A percentile compares a stretch with the other conserved stretches of the same genome.
Evolutionary conservation across 2,113 vertebrate species (phyloP).

Genomic region (Andinoacara biseriatus): DNA sequence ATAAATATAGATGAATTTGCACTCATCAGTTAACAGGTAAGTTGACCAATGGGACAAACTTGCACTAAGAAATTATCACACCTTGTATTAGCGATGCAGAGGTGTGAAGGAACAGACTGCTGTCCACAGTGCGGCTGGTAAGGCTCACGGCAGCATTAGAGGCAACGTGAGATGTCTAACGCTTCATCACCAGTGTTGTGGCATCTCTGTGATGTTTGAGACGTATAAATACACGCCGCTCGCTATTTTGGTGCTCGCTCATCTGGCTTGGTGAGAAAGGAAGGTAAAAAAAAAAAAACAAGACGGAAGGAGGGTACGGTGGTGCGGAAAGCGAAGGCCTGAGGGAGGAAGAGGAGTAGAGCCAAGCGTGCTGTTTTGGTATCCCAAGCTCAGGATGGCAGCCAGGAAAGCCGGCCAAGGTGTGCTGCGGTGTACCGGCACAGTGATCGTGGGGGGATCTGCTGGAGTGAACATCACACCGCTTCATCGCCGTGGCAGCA

Average conservation of each 20-base stretch:
- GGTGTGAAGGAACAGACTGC: conserved; percentile 71
- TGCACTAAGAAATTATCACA: conserved; percentile 48
- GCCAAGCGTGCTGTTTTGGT: conserved; percentile 31
- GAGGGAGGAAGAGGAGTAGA: conserved; percentile 9
- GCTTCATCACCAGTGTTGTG: conserved; percentile 64
- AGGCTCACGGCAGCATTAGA: conserved; percentile 39
- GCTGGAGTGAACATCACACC: conserved; percentile 85
- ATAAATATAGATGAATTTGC: not conserved
- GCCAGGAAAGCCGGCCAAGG: conserved; percentile 78
- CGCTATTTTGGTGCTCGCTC: conserved; percentile 55
- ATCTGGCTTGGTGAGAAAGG: conserved; percentile 60
- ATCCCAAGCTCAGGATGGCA: conserved; percentile 14
- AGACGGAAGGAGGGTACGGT: not conserved
- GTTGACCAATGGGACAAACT: conserved; percentile 28
- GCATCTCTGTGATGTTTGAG: conserved; percentile 57
- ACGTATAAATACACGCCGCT: conserved; percentile 44
- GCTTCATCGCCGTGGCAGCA: conserved; percentile 81
- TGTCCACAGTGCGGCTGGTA: conserved; percentile 42
- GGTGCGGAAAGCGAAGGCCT: not conserved
- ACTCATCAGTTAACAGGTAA: conserved; percentile 41
- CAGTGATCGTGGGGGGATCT: conserved; percentile 74
- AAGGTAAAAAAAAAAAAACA: conserved; percentile 1
- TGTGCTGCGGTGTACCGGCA: conserved; percentile 78
- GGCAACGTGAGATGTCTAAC: conserved; percentile 61
- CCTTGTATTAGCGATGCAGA: conserved; percentile 44